phyloP scores from a whole-genome alignment of 2,113 vertebrate species.

The Colinus virginianus region DNA sequence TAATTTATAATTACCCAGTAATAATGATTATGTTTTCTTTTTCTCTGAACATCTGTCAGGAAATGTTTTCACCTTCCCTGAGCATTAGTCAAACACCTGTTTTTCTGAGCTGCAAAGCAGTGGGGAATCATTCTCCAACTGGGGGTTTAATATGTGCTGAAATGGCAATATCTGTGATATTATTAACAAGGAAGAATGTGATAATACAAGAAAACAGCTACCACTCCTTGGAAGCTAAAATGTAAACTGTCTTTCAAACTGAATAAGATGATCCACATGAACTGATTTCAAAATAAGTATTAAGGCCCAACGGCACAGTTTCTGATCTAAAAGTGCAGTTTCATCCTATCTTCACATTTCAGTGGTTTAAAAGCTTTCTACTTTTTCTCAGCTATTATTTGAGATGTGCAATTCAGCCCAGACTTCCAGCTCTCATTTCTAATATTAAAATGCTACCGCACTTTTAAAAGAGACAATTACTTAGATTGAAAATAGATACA shows the following conservation, averaged over 20 bases:
- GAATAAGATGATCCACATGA: neutral
- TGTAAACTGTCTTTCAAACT: neutral
- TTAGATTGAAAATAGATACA: neutral
- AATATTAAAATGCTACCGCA: neutral
- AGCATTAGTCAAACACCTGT: conserved; percentile 55
- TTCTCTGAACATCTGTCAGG: conserved; percentile 51
- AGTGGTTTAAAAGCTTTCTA: neutral
- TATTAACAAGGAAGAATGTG: conserved; percentile 4
- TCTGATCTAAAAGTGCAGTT: neutral
- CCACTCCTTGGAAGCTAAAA: neutral
- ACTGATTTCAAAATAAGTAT: neutral
- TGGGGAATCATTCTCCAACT: conserved; percentile 12
- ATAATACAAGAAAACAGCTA: neutral
- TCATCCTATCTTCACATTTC: neutral
- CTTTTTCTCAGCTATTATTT: neutral
- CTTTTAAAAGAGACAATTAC: neutral
- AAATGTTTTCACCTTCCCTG: conserved; percentile 28
- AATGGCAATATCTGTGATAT: conserved; percentile 1
- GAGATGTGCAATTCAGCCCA: neutral
- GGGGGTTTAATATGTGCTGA: neutral
- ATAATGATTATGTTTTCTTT: conserved; percentile 46
- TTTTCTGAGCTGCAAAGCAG: conserved; percentile 22
- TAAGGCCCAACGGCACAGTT: neutral
- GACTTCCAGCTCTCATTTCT: neutral
- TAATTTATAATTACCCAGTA: conserved; percentile 49